Evolutionary conservation across 30 jellyfish, hydroid and myxozoan genomes (phyloP), one percentile per base, ranked within the genome.

Genomic region (Hydractinia echinata): DNA sequence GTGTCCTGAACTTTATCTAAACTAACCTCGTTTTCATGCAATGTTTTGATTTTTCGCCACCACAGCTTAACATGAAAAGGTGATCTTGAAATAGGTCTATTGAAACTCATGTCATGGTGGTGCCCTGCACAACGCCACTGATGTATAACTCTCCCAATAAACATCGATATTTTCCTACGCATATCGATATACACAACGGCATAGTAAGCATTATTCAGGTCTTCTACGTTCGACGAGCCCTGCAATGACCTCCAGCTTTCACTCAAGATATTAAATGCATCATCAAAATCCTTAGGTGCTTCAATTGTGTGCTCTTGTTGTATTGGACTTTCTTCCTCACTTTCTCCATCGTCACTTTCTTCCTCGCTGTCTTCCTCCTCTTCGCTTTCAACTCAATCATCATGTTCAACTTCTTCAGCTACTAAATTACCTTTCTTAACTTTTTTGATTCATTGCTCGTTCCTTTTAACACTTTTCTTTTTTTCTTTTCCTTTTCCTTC

Each of bases 401-500:
- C 74, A 7, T 64, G 51, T 64, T 64, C 74, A 7, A 6, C 74
- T 30, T 30, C 44, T 30, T 30, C 44, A 30, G 44, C 44, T 5
- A 52, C 77, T 15, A 19, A 44, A 5, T 49, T 16, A 18, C 56
- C 78, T 53, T 53, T 20, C 81, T 49, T 77, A 8, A 13, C 8
- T 8, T 53, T 58, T 58, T 51, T 51, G n/a, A 10, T 62, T 51
- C 51, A 76, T 77, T 77, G 54, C 66, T 77, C 79, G 52, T 14
- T 9, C 11, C 21, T n/a, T 51, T 30, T 55, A 9, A 11, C n/a
- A 19, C 53, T 10, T 54, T 56, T 4, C 30, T 77, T 53, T 52
- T 20, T 39, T 11, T n/a, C n/a, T n/a, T 66, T 50, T 79, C 84
- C 67, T 79, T 79, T 7, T 61, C 84, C 61, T 79, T 79, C 4